A percentile compares a stretch with the other conserved stretches of the same genome.
These are phyloP conservation scores for Drosophila leonis DNA, from an alignment of 2,888 invertebrate genomes.

Conservation along the genomic window DNA sequence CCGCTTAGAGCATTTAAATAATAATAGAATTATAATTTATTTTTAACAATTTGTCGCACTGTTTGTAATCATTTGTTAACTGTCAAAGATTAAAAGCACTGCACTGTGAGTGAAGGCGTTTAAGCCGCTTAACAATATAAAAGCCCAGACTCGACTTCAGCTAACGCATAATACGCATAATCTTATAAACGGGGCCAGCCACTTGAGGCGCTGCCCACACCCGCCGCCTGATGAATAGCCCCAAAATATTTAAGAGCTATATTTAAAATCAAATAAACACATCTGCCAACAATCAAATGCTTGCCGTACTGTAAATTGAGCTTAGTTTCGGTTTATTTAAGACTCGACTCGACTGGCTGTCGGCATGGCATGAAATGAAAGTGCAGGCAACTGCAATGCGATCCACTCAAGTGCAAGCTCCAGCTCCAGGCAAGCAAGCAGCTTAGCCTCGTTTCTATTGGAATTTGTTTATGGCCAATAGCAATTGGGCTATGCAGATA, in stretches of 20 bases:
- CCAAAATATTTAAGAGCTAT: conserved; percentile 79
- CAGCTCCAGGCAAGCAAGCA: conserved; percentile 64
- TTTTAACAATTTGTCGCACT: conserved; percentile 79
- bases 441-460: conserved; percentile 66
- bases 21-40: conserved; percentile 80
- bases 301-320: conserved; percentile 78
- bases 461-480: conserved; percentile 79
- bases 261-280: conserved; percentile 81
- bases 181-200: conserved; percentile 38
- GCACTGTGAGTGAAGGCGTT: conserved; percentile 65
- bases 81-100: conserved; percentile 57
- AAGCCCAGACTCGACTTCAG: conserved; percentile 17
- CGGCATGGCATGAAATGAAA: conserved; percentile 38
- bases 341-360: conserved; percentile 42
- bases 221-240: conserved; percentile 65
- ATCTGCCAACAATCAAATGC: conserved; percentile 78
- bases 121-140: conserved; percentile 70
- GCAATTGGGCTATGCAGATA: conserved; percentile 38
- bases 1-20: conserved; percentile 75
- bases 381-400: conserved; percentile 61
- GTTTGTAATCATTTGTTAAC: conserved; percentile 82
- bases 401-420: conserved; percentile 63
- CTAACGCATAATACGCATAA: conserved; percentile 50
- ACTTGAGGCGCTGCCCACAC: conserved; percentile 51
- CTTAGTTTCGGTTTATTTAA: conserved; percentile 77